A percentile compares a stretch with the other conserved stretches of the same genome.
phyloP scores from a whole-genome alignment of 2,113 vertebrate species.

The Tenrec ecaudatus region DNA sequence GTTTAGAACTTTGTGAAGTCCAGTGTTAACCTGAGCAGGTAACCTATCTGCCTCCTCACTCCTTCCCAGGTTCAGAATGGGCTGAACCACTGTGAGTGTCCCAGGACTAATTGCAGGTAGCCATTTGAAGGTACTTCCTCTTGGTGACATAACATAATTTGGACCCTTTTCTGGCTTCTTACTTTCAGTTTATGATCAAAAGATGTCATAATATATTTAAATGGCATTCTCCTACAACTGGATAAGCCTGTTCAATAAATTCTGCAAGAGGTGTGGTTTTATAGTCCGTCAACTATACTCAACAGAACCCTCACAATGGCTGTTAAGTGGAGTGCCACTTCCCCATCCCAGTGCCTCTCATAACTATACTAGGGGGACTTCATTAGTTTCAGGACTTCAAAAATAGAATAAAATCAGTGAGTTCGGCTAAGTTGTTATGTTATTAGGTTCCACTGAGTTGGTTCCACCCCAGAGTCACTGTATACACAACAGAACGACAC shows the following conservation, averaged over 20 bases:
- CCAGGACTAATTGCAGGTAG: background rate
- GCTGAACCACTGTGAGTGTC: background rate
- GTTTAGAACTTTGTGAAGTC: slow-evolving; percentile 47
- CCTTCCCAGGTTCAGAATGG: slow-evolving; percentile 4
- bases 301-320: background rate
- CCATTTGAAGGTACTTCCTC: background rate
- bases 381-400: too few relatives aligned
- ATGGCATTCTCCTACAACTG: background rate
- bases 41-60: background rate
- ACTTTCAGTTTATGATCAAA: slow-evolving; percentile 47
- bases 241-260: background rate
- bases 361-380: background rate
- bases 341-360: background rate
- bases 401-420: too few relatives aligned
- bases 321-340: background rate
- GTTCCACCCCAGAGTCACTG: too few relatives aligned
- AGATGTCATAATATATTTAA: background rate
- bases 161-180: background rate
- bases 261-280: background rate
- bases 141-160: background rate
- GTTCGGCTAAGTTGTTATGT: too few relatives aligned
- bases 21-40: background rate
- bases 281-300: background rate
- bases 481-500: too few relatives aligned
- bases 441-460: too few relatives aligned